Conservation (phyloP, 2,113 vertebrate species). For the Centropus bengalensis region DNA sequence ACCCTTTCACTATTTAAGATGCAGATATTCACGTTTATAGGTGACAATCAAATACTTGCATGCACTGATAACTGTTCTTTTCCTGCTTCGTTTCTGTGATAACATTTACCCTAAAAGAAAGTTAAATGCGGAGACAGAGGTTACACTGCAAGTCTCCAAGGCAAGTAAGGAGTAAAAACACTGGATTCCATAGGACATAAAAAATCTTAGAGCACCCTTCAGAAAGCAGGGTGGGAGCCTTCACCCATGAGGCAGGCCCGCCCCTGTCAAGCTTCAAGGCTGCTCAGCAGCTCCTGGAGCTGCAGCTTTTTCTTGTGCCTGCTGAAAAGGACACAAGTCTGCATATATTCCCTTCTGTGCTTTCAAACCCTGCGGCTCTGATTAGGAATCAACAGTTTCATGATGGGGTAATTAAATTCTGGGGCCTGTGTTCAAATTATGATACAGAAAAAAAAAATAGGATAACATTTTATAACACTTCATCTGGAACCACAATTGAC, state of each 20-base stretch:
- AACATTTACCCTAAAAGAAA: neutral
- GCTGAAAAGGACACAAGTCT: neutral
- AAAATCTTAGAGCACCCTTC: neutral
- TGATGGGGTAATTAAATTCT: neutral
- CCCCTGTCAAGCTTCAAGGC: neutral
- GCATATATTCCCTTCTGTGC: neutral
- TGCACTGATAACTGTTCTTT: neutral
- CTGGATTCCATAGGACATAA: neutral
- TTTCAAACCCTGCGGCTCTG: neutral
- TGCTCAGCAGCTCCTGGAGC: neutral
- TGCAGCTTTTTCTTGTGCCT: neutral
- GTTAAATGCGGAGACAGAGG: neutral
- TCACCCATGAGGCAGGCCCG: fast-evolving
- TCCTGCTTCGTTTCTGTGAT: neutral
- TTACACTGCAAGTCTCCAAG: neutral
- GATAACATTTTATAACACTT: neutral
- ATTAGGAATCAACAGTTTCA: neutral
- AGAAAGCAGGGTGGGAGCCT: neutral
- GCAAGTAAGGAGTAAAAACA: neutral
- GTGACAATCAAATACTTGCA: neutral
- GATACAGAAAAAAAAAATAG: neutral
- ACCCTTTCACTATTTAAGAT: neutral
- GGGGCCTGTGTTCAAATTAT: neutral
- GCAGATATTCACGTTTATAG: neutral
- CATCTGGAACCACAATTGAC: neutral